These are phyloP conservation scores for Rhincodon typus DNA, from an alignment of 2,797 vertebrate species.

Conservation along the genomic window DNA sequence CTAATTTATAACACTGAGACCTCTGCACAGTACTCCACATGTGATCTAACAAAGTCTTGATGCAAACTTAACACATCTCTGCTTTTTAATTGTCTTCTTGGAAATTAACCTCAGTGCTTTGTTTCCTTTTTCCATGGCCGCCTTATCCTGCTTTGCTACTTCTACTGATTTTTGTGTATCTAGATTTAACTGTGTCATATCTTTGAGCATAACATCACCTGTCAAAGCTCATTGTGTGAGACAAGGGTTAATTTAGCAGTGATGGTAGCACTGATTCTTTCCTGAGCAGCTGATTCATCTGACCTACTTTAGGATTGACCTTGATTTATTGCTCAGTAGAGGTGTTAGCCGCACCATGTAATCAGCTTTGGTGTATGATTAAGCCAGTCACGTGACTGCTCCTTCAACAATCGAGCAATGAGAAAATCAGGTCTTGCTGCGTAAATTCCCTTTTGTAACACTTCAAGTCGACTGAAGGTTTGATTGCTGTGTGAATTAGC, in stretches of 20 bases:
- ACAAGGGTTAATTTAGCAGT: conserved; percentile 37
- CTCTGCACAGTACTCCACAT: not conserved
- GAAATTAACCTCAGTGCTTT: not conserved
- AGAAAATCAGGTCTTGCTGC: not conserved
- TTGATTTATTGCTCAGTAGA: conserved; percentile 55
- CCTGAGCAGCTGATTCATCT: conserved; percentile 43
- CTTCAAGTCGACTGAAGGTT: not conserved
- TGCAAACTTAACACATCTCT: not conserved
- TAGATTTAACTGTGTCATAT: not conserved
- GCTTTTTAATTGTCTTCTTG: not conserved
- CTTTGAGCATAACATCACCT: not conserved
- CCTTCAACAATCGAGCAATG: conserved; percentile 1
- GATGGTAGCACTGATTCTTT: not conserved
- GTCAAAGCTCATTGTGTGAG: not conserved
- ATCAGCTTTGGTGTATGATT: conserved; percentile 54
- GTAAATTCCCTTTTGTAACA: not conserved
- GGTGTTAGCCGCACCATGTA: conserved; percentile 42
- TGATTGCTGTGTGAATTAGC: not conserved
- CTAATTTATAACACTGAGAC: not conserved
- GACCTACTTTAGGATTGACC: conserved; percentile 66
- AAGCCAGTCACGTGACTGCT: conserved; percentile 45
- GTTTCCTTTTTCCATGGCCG: not conserved
- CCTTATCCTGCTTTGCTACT: not conserved
- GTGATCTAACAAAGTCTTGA: not conserved
- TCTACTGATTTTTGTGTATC: not conserved